A percentile compares a stretch with the other conserved stretches of the same genome.
phyloP scores from a whole-genome alignment of 2,113 vertebrate species.

The Columba livia region DNA sequence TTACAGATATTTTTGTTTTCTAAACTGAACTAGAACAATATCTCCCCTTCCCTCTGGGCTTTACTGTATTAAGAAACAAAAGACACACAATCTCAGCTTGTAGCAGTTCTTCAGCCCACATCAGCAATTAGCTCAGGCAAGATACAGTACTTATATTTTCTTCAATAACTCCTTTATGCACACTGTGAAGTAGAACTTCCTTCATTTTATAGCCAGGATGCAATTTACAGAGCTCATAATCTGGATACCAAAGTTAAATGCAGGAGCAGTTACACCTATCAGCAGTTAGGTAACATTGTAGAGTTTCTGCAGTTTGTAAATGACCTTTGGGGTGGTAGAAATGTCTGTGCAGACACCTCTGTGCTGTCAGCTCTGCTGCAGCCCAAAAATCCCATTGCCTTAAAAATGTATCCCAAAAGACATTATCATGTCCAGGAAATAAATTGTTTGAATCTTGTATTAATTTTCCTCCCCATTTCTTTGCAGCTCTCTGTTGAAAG shows the following conservation, averaged over 20 bases:
- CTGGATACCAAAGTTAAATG: neutral
- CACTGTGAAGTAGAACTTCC: neutral
- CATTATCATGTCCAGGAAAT: neutral
- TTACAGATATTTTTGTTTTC: slow-evolving; percentile 7
- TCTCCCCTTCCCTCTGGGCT: neutral
- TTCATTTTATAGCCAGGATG: neutral
- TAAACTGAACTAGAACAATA: neutral
- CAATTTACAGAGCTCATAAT: neutral
- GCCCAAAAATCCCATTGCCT: neutral
- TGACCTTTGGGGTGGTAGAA: slow-evolving; percentile 5
- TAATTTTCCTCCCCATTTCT: neutral
- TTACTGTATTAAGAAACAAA: neutral
- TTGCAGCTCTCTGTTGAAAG: neutral
- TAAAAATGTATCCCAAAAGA: neutral
- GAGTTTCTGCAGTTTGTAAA: neutral
- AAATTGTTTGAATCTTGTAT: neutral
- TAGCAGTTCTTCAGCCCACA: neutral
- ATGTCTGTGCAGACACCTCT: neutral
- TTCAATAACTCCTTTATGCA: neutral
- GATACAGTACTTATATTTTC: neutral
- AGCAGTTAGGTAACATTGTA: slow-evolving; percentile 12
- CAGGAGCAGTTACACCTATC: neutral
- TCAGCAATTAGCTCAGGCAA: neutral
- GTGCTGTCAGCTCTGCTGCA: neutral
- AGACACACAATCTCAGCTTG: neutral